phyloP scores from a whole-genome alignment of 2,888 invertebrate species.

The Toxonevra muliebris region DNA sequence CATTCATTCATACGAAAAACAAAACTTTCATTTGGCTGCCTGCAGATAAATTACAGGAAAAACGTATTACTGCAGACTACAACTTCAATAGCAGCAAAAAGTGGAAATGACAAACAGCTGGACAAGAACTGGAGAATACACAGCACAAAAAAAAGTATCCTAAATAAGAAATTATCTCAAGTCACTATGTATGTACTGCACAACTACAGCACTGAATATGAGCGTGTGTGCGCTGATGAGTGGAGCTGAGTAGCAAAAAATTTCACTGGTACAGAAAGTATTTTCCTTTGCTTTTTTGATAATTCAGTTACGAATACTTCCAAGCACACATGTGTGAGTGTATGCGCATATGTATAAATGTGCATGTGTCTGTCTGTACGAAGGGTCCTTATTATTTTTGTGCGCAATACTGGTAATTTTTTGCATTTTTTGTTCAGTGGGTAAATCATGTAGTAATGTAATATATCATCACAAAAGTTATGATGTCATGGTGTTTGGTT shows the following conservation, averaged over 20 bases:
- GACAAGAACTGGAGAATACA: neutral
- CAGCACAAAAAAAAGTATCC: neutral
- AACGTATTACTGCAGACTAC: neutral
- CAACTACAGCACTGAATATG: neutral
- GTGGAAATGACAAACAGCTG: neutral
- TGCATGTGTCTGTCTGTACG: neutral
- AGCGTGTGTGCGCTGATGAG: neutral
- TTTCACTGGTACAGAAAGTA: neutral
- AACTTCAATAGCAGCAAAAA: neutral
- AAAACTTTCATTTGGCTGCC: no score
- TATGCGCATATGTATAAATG: no score
- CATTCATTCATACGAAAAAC: no score
- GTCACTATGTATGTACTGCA: neutral
- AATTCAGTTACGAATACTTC: neutral
- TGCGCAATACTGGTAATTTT: neutral
- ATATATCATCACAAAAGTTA: constrained; percentile 26
- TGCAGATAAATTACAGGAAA: neutral
- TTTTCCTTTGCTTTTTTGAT: neutral
- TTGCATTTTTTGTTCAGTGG: neutral
- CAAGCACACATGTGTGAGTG: neutral
- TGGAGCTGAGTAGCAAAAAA: neutral
- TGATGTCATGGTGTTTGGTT: constrained; percentile 21
- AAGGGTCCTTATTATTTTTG: neutral
- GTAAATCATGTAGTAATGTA: constrained; percentile 1
- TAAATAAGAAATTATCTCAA: neutral